Evolutionary conservation across 2,797 vertebrate species (phyloP).

Genomic region (Dendrocincla fuliginosa): DNA sequence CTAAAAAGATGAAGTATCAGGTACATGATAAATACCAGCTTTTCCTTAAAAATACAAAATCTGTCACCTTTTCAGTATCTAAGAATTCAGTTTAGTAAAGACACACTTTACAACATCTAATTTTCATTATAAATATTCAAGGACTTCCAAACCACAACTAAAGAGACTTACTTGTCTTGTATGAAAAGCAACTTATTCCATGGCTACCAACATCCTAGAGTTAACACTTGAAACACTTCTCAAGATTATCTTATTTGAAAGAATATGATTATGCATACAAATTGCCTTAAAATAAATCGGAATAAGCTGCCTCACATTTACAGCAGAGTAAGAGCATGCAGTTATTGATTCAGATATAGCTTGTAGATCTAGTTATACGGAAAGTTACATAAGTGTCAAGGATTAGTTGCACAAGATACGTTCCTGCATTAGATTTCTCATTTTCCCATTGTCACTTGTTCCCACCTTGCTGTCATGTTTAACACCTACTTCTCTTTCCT

Average conservation of each 20-base stretch:
- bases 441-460: constrained; percentile 25
- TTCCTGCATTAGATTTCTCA: constrained; percentile 13
- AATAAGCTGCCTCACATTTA: background rate
- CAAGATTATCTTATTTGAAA: background rate
- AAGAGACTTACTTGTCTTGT: background rate
- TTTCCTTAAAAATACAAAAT: background rate
- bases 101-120: background rate
- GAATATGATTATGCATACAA: background rate
- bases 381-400: background rate
- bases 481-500: constrained; percentile 35
- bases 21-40: background rate
- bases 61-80: background rate
- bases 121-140: background rate
- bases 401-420: background rate
- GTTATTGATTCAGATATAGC: background rate
- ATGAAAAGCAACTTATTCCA: background rate
- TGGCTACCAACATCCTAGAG: background rate
- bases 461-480: constrained; percentile 38
- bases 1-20: background rate
- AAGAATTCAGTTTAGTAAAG: background rate
- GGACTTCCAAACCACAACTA: background rate
- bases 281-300: background rate
- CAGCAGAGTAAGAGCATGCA: background rate
- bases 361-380: background rate
- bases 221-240: background rate